These are phyloP conservation scores for Falcaria lacertinaria DNA, from an alignment of 2,888 invertebrate species.

Conservation along the genomic window DNA sequence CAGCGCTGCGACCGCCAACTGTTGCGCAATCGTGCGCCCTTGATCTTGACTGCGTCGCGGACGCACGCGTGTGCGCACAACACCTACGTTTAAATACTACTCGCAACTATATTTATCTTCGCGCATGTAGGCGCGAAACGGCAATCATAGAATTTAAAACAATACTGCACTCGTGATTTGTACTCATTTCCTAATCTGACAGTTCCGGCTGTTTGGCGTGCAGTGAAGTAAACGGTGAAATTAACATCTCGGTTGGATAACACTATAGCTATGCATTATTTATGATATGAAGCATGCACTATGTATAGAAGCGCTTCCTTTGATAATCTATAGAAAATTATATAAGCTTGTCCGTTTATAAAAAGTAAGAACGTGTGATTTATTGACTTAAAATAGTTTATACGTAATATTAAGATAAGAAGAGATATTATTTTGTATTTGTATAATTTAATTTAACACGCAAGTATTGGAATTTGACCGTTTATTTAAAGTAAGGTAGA, in stretches of 20 bases:
- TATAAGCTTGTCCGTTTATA: no score
- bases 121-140: slow-evolving; percentile 66
- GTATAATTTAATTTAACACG: no score
- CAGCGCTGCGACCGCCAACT: slow-evolving; percentile 74
- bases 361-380: no score
- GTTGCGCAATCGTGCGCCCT: slow-evolving; percentile 78
- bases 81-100: slow-evolving; percentile 54
- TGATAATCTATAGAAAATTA: no score
- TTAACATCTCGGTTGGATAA: slow-evolving; percentile 34
- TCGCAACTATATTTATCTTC: slow-evolving; percentile 68
- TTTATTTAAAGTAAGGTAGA: no score
- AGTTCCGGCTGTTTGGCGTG: slow-evolving; percentile 47
- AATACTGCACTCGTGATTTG: slow-evolving; percentile 45
- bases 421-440: no score
- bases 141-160: slow-evolving; percentile 54
- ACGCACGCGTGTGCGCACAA: slow-evolving; percentile 67
- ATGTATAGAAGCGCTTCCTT: no score
- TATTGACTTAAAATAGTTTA: no score
- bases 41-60: slow-evolving; percentile 80
- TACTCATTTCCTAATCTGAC: slow-evolving; percentile 50
- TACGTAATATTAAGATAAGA: no score
- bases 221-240: slow-evolving; percentile 33
- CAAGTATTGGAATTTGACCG: no score
- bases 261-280: no score
- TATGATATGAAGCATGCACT: no score